phyloP scores from a whole-genome alignment of 2,888 invertebrate species.

The Amblyjoppa fuscipennis region DNA sequence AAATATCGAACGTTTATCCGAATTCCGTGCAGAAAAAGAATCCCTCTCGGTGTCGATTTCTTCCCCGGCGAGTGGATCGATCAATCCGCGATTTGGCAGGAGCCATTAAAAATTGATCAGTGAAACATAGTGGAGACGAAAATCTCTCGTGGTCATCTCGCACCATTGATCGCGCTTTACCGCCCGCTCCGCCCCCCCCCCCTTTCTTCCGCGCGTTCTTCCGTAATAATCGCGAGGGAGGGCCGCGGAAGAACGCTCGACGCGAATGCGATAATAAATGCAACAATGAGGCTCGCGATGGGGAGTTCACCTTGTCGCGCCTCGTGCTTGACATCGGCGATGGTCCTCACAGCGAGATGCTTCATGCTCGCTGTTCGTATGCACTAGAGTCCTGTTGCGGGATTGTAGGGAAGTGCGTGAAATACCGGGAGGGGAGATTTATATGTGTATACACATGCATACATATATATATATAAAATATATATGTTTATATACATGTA shows the following conservation, averaged over 20 bases:
- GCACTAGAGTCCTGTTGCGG: neutral
- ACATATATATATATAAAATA: slow-evolving; percentile 19
- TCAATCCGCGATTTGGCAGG: slow-evolving; percentile 13
- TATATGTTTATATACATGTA: slow-evolving; percentile 11
- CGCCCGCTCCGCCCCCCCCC: neutral
- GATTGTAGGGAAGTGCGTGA: slow-evolving; percentile 8
- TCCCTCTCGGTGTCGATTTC: too few relatives aligned
- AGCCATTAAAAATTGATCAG: neutral
- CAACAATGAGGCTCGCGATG: slow-evolving; percentile 10
- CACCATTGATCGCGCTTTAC: slow-evolving; percentile 47
- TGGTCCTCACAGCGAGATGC: slow-evolving; percentile 2
- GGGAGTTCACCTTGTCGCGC: neutral
- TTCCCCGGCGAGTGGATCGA: neutral
- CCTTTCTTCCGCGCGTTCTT: slow-evolving; percentile 10
- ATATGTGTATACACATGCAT: slow-evolving; percentile 1
- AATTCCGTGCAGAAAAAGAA: too few relatives aligned
- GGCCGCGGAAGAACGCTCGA: neutral
- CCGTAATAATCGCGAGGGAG: slow-evolving; percentile 2
- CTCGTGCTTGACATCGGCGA: slow-evolving; percentile 9
- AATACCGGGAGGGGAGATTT: neutral
- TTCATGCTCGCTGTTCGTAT: neutral
- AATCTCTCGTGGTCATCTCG: slow-evolving; percentile 40
- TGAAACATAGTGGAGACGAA: neutral
- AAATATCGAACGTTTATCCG: too few relatives aligned
- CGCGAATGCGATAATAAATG: neutral